These are phyloP conservation scores for Aphelenchoides besseyi DNA, from an alignment of 1,140 invertebrate species.

Conservation along the genomic window DNA sequence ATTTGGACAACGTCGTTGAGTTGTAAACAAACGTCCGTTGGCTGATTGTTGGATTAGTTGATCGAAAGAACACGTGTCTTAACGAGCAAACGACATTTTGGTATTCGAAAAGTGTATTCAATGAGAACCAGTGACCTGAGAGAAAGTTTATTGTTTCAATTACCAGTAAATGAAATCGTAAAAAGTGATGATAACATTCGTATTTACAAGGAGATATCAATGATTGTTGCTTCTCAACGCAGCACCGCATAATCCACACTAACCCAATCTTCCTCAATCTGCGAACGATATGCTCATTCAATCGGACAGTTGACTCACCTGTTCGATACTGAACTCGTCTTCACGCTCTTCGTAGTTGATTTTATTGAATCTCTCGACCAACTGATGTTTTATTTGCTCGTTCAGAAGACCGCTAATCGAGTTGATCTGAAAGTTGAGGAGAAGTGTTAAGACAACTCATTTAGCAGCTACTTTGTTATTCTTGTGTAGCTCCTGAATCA, in stretches of 20 bases:
- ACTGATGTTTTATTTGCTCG: constrained; percentile 19
- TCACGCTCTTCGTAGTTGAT: constrained; percentile 7
- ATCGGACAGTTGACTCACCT: constrained; percentile 6
- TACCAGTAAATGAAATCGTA: too few species aligned
- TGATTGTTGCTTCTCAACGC: too few species aligned
- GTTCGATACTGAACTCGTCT: constrained; percentile 5
- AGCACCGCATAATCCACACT: constrained; percentile 3
- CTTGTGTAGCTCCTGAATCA: constrained; percentile 17
- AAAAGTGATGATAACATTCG: not conserved
- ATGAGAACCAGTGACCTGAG: too few species aligned
- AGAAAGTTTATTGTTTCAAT: too few species aligned
- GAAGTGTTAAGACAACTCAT: constrained; percentile 7
- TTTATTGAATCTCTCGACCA: not conserved
- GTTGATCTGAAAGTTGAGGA: not conserved
- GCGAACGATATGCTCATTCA: not conserved
- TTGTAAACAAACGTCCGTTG: too few species aligned
- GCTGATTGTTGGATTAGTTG: not conserved
- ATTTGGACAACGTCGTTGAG: too few species aligned
- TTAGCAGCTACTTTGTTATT: not conserved
- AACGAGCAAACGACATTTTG: not conserved
- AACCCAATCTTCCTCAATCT: constrained; percentile 22
- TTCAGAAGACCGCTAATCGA: not conserved
- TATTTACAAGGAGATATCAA: too few species aligned
- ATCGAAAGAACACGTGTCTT: not conserved
- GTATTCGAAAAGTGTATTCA: too few species aligned